Evolutionary conservation across 30 jellyfish, hydroid and myxozoan genomes (phyloP), one percentile per base, ranked within the genome.

Genomic region (Mastigias papua): DNA sequence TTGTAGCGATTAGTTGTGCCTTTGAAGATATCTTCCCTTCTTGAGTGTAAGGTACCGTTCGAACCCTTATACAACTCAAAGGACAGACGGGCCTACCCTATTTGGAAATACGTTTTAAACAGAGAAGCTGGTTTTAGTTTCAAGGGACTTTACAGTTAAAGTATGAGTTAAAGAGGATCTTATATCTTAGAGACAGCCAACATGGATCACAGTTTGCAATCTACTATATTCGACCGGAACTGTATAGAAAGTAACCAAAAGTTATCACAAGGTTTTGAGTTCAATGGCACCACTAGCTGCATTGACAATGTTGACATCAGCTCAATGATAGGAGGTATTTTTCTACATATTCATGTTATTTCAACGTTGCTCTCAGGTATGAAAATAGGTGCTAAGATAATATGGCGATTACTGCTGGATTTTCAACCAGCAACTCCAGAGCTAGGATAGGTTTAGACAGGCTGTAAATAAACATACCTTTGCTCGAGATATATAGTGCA

Each of bases 131-230:
- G n/a, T n/a, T n/a, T n/a, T n/a, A n/a, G n/a, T n/a, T n/a, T n/a
- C n/a, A n/a, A n/a, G n/a, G n/a, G n/a, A n/a, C n/a, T n/a, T n/a
- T n/a, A n/a, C n/a, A n/a, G 13, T 42, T 26, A 16, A 65, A 65
- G 21, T 21, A 32, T 65, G 77, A 21, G 77, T 46, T 65, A 65
- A 22, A 5, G 20, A 5, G 67, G 27, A 6, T 46, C 73, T 17
- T 21, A 32, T 65, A 25, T 21, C 50, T 6, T 65, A 17, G 8
- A 65, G 46, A 65, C 50, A 28, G 23, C 42, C 81, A 33, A 3
- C 9, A 75, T 75, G 86, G 64, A 75, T 48, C 86, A 48, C 19
- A 75, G 35, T 37, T 75, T 69, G 86, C 86, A 75, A 46, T 9
- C 71, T 1, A 75, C 31, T 57, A 25, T 60, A 3, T 75, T 48